Base-by-base conservation (phyloP, 2,888 invertebrate species). In the Busseola fusca region DNA sequence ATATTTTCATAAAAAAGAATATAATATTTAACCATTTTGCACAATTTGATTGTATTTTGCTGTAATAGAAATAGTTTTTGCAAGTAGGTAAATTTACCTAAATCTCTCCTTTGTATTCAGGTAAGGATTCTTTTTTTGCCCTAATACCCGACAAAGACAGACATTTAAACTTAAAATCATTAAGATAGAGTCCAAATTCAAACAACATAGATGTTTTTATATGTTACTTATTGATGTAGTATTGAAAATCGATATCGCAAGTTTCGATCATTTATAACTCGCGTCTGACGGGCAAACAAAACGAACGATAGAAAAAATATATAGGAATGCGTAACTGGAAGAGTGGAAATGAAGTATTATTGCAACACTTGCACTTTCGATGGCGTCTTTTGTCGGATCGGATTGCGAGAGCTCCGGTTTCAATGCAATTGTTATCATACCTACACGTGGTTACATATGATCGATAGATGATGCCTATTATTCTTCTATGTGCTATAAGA, bases 341-440 rank as follows among this genome's bases (percentile, higher is more conserved):
- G 89, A 92, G 92, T 91, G 91, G 92, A 93, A 93, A 93, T 93
- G 91, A 93, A 93, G 94, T 93, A 94, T 94, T 94, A 93, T 94
- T 92, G 94, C 91, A 93, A 95, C 96, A 96, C 96, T 96, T 96
- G 95, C 96, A 94, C 95, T 96, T 95, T 96, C 94, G 87, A 91
- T 90, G 88, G 89, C 85, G 88, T 87, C 89, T 87, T 89, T 90
- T 89, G 89, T 89, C 83, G 84, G 83, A 85, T 91, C 90, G 80
- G 82, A 87, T 92, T 89, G 87, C 92, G 78, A 83, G 75, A 37
- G 79, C 87, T 91, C 88, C 84, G 89, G 89, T 92, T 91, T 88
- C 90, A 78, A 70, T 76, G 45, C 87, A 79, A 87, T 86, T 87
- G 87, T 89, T 74, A 54, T 79, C 67, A 80, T 82, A 82, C 74